These are phyloP conservation scores for Eurystomus gularis DNA, from an alignment of 2,113 vertebrate genomes.

Conservation along the genomic window DNA sequence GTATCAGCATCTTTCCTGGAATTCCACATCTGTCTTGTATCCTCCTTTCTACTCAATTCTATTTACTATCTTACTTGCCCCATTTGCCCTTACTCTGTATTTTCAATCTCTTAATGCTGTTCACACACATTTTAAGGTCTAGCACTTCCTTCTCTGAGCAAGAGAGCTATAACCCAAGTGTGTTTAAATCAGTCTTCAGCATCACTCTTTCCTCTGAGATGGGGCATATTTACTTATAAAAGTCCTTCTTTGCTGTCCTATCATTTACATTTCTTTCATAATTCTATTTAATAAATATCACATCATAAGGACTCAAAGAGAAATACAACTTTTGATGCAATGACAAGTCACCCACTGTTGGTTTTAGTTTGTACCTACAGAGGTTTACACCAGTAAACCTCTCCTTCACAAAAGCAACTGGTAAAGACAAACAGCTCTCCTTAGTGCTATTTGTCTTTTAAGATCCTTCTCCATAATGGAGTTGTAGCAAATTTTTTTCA, in stretches of 20 bases:
- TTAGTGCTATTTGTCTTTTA: slow-evolving; percentile 22
- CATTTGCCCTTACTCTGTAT: not conserved
- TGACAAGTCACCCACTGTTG: not conserved
- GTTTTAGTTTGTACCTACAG: not conserved
- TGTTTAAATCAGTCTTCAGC: not conserved
- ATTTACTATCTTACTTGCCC: not conserved
- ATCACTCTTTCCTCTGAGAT: not conserved
- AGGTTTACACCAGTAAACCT: not conserved
- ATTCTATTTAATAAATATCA: not conserved
- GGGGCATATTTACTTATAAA: not conserved
- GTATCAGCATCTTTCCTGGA: not conserved
- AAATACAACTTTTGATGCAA: not conserved
- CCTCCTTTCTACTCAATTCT: not conserved
- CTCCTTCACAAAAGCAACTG: not conserved
- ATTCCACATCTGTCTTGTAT: not conserved
- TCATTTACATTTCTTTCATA: not conserved
- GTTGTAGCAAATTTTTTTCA: slow-evolving; percentile 17
- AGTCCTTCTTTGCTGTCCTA: not conserved
- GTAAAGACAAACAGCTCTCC: slow-evolving; percentile 20
- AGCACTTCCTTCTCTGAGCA: not conserved
- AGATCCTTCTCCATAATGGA: slow-evolving; percentile 12
- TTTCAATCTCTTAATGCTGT: not conserved
- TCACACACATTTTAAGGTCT: not conserved
- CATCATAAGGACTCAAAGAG: not conserved
- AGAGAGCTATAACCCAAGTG: not conserved